Percentiles rank a stretch among this genome's conserved stretches.
phyloP scores from a whole-genome alignment of 2,888 invertebrate genomes.

The Catocala sponsa region DNA sequence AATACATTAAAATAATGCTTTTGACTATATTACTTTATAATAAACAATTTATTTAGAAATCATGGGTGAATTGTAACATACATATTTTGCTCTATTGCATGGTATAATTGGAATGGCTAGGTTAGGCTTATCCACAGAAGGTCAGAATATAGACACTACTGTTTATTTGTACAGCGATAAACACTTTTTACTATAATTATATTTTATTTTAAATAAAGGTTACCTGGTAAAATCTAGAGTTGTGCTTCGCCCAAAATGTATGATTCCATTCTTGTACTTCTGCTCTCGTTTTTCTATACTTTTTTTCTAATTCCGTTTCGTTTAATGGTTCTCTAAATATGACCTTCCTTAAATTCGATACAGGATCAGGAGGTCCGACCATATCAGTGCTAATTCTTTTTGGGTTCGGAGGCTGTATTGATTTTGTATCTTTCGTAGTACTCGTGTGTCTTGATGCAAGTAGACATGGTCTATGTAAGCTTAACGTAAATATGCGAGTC shows the following conservation, averaged over 20 bases:
- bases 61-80: too few relatives aligned
- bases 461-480: conserved; percentile 45
- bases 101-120: too few relatives aligned
- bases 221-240: conserved; percentile 91
- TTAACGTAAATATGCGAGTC: conserved; percentile 32
- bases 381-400: conserved; percentile 86
- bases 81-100: too few relatives aligned
- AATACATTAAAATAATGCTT: too few relatives aligned
- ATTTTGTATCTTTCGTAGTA: conserved; percentile 67
- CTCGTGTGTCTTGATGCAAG: conserved; percentile 54
- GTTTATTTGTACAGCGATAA: too few relatives aligned
- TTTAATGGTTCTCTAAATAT: conserved; percentile 89
- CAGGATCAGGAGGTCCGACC: conserved; percentile 93
- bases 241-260: conserved; percentile 94
- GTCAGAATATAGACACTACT: too few relatives aligned
- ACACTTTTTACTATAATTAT: neutral
- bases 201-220: conserved; percentile 8
- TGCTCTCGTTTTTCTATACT: conserved; percentile 89
- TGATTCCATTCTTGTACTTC: conserved; percentile 95
- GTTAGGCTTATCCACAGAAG: too few relatives aligned
- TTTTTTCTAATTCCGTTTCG: conserved; percentile 90
- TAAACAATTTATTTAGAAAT: too few relatives aligned
- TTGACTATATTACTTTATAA: too few relatives aligned
- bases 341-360: conserved; percentile 93
- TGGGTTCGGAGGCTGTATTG: conserved; percentile 74